Conservation (phyloP, 2,797 vertebrate species). For the Xiphophorus birchmanni region DNA sequence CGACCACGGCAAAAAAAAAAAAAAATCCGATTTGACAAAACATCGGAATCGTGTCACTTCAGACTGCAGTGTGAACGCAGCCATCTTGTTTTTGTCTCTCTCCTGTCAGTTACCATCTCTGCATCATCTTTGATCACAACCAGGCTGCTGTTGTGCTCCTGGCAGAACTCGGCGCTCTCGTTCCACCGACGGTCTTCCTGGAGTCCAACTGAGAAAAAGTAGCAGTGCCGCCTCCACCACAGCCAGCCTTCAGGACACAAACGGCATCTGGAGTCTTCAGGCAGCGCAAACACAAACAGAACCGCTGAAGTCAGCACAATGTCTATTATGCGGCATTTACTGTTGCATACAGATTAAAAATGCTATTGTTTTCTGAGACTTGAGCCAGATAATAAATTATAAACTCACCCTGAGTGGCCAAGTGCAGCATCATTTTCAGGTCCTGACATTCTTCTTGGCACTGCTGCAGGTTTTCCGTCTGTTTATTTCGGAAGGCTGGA, state of each 20-base stretch:
- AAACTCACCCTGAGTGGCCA: slow-evolving; percentile 30
- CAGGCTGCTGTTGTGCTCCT: slow-evolving; percentile 48
- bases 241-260: slow-evolving; percentile 51
- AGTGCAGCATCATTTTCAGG: slow-evolving; percentile 24
- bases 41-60: neutral
- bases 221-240: slow-evolving; percentile 53
- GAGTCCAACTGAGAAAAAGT: slow-evolving; percentile 48
- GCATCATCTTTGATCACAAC: slow-evolving; percentile 42
- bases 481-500: neutral
- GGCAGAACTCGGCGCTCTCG: slow-evolving; percentile 38
- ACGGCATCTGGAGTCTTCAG: slow-evolving; percentile 50
- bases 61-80: too few species aligned
- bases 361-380: neutral
- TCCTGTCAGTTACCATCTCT: slow-evolving; percentile 53
- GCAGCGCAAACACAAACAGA: neutral
- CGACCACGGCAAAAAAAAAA: too few species aligned
- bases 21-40: too few species aligned
- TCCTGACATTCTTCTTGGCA: slow-evolving; percentile 17
- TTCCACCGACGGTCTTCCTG: slow-evolving; percentile 35
- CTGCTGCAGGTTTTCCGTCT: slow-evolving; percentile 20
- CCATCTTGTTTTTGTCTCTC: neutral
- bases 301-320: neutral
- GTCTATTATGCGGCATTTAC: neutral
- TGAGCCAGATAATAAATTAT: neutral
- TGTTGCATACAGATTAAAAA: neutral